Percentiles rank a stretch among this genome's conserved stretches.
Conservation (phyloP, 2,797 vertebrate species). For the Cynopterus sphinx region DNA sequence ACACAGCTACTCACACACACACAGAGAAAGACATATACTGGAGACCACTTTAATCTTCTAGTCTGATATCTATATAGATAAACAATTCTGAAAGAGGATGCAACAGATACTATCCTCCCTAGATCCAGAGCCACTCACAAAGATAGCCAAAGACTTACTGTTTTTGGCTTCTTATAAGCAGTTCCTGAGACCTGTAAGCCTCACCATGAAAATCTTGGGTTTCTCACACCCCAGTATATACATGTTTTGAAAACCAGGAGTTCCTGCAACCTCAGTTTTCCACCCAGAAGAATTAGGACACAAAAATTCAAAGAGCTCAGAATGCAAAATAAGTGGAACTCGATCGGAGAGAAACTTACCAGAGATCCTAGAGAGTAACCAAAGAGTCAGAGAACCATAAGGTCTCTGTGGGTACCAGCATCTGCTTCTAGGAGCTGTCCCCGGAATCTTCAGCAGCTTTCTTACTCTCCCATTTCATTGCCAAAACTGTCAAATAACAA, state of each 20-base stretch:
- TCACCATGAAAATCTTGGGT: not conserved
- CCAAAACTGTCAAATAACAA: not conserved
- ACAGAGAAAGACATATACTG: not conserved
- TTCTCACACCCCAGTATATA: not conserved
- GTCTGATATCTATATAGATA: not conserved
- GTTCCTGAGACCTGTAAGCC: not conserved
- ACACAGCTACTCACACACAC: not conserved
- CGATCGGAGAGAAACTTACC: not conserved
- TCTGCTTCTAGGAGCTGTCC: not conserved
- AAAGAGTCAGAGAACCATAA: not conserved
- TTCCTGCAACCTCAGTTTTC: not conserved
- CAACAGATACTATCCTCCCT: not conserved
- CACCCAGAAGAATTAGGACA: not conserved
- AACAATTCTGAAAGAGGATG: not conserved
- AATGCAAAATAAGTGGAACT: not conserved
- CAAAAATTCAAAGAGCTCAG: not conserved
- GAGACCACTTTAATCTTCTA: not conserved
- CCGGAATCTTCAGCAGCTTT: no score
- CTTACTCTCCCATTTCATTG: not conserved
- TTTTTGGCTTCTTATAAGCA: not conserved
- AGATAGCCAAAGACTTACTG: not conserved
- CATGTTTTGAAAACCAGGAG: not conserved
- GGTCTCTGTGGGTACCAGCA: not conserved
- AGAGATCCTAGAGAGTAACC: not conserved
- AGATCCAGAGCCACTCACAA: not conserved